Evolutionary conservation across 2,888 invertebrate species (phyloP).

Genomic region (Nemapogon koenigi): DNA sequence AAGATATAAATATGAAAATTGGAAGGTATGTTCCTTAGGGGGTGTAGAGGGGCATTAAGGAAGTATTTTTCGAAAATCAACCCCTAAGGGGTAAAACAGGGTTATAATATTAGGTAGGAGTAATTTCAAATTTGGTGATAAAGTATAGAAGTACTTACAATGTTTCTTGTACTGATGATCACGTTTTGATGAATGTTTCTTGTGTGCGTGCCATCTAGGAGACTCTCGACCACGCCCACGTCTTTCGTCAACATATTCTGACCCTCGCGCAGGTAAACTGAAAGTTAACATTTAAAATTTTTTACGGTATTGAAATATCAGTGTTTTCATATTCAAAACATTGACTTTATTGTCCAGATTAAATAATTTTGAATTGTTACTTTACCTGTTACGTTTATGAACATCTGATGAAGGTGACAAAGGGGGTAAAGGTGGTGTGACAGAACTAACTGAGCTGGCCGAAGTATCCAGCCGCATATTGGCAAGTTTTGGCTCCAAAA

Average conservation of each 20-base stretch:
- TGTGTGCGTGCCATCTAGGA: conserved; percentile 54
- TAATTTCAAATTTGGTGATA: too few species aligned
- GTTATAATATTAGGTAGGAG: too few species aligned
- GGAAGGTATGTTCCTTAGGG: too few species aligned
- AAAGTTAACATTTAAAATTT: conserved; percentile 17
- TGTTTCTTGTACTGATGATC: conserved; percentile 68
- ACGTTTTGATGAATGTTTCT: conserved; percentile 64
- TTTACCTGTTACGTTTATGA: conserved; percentile 59
- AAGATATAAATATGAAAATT: too few species aligned
- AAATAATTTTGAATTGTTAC: too few species aligned
- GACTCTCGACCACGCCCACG: conserved; percentile 50
- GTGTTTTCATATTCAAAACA: too few species aligned
- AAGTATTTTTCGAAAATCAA: too few species aligned
- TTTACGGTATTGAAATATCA: conserved; percentile 6
- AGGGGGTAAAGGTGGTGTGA: conserved; percentile 81
- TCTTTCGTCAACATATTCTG: conserved; percentile 45
- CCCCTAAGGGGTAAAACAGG: too few species aligned
- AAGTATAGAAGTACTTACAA: conserved; percentile 38
- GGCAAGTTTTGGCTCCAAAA: conserved; percentile 77
- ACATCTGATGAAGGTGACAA: conserved; percentile 68
- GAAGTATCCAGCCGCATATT: conserved; percentile 67
- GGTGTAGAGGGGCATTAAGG: too few species aligned
- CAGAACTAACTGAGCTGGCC: conserved; percentile 72
- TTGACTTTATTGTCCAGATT: too few species aligned
- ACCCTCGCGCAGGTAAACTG: conserved; percentile 69